phyloP scores from a whole-genome alignment of 2,113 vertebrate genomes.

The Dendrocopos noguchii region DNA sequence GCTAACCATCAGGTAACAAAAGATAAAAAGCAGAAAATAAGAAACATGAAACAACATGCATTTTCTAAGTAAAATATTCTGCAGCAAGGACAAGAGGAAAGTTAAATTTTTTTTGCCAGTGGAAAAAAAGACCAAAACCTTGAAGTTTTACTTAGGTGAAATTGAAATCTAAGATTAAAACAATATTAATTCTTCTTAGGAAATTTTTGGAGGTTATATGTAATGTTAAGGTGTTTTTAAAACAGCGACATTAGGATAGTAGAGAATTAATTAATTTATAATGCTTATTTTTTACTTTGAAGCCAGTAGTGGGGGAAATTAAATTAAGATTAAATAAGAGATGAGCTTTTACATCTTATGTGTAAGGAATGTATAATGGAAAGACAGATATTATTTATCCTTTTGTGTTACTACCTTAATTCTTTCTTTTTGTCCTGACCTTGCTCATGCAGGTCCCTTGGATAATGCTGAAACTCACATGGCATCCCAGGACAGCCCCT shows the following conservation, averaged over 20 bases:
- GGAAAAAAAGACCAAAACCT: neutral
- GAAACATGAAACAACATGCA: neutral
- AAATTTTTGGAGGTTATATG: neutral
- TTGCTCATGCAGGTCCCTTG: neutral
- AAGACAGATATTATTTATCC: neutral
- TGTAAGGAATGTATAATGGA: neutral
- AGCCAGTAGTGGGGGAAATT: neutral
- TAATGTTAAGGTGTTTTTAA: neutral
- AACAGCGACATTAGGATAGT: neutral
- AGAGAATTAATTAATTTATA: neutral
- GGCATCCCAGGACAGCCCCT: neutral
- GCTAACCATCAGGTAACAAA: neutral
- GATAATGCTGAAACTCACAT: neutral
- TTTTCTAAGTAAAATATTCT: neutral
- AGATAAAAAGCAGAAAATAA: neutral
- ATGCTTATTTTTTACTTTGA: slow-evolving; percentile 20
- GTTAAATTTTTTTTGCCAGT: neutral
- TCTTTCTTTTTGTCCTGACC: neutral
- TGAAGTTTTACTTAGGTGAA: neutral
- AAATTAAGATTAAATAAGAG: neutral
- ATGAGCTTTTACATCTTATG: neutral
- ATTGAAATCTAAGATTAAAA: neutral
- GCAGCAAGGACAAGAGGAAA: neutral
- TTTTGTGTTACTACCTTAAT: neutral
- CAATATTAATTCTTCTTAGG: neutral